A percentile compares a stretch with the other conserved stretches of the same genome.
Conservation (phyloP, 2,797 vertebrate genomes). For the Vultur gryphus region DNA sequence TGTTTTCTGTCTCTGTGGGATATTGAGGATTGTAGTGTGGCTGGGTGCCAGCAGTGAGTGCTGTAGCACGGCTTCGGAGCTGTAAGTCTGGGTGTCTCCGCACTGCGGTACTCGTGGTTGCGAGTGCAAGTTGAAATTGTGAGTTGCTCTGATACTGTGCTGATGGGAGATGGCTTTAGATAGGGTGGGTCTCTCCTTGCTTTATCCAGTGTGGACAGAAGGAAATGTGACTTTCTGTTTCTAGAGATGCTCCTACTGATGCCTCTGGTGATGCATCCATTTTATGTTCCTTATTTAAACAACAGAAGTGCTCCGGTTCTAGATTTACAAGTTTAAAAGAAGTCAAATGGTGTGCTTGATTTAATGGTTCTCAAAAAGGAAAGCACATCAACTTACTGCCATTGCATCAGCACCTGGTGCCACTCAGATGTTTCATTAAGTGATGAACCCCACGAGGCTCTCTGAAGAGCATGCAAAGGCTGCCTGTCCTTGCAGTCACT, state of each 20-base stretch:
- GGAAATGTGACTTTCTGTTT: not conserved
- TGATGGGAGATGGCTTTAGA: not conserved
- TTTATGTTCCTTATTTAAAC: not conserved
- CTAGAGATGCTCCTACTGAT: not conserved
- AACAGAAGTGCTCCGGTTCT: not conserved
- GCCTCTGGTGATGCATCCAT: not conserved
- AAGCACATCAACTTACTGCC: not conserved
- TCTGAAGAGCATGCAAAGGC: not conserved
- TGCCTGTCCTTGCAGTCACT: not conserved
- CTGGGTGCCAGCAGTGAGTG: rapidly evolving
- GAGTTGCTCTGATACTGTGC: not conserved
- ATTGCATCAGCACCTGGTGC: not conserved
- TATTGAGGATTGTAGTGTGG: rapidly evolving
- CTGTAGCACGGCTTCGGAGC: rapidly evolving
- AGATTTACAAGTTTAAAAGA: not conserved
- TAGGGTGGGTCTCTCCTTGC: not conserved
- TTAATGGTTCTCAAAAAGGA: not conserved
- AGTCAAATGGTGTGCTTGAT: not conserved
- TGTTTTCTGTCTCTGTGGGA: not conserved
- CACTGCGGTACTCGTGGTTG: rapidly evolving
- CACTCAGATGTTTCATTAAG: rapidly evolving
- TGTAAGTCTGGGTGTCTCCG: not conserved
- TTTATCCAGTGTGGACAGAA: not conserved
- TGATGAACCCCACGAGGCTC: rapidly evolving
- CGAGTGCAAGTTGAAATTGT: not conserved